These are phyloP conservation scores for Nematopogon swammerdamellus DNA, from an alignment of 2,888 invertebrate genomes.

Conservation along the genomic window DNA sequence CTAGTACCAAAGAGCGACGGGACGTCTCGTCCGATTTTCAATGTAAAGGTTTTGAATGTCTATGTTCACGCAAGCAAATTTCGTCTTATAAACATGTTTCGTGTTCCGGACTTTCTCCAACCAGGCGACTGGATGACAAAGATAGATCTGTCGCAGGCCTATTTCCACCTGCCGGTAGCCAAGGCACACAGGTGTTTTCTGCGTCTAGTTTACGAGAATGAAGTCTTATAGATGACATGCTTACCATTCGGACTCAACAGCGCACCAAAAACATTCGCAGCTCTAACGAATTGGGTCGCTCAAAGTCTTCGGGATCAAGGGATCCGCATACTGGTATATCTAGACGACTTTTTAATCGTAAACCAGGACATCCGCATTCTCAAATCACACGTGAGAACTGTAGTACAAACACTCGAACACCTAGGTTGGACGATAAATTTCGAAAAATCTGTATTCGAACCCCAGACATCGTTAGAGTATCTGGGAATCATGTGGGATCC, in stretches of 20 bases:
- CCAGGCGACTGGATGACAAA: background rate
- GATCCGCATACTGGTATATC: constrained; percentile 15
- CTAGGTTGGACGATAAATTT: background rate
- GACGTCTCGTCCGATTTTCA: background rate
- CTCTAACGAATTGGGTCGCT: constrained; percentile 16
- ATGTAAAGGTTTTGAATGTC: background rate
- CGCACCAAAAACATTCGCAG: constrained; percentile 14
- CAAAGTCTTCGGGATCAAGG: constrained; percentile 8
- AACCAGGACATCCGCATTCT: constrained; percentile 4
- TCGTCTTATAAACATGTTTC: background rate
- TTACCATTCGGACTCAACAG: constrained; percentile 16
- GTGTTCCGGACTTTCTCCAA: background rate
- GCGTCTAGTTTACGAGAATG: constrained; percentile 7
- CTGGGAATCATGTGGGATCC: background rate
- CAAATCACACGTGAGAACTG: background rate
- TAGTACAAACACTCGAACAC: background rate
- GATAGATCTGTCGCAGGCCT: background rate
- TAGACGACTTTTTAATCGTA: constrained; percentile 15
- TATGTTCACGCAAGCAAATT: background rate
- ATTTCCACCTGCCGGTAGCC: background rate
- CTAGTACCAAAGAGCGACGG: background rate
- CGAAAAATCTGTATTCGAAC: background rate
- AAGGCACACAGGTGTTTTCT: constrained; percentile 11
- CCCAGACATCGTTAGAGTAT: background rate
- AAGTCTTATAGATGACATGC: constrained; percentile 8